Evolutionary conservation across 2,888 invertebrate species (phyloP), one percentile per base, ranked within the genome.

Genomic region (Drosophila mayaguana): DNA sequence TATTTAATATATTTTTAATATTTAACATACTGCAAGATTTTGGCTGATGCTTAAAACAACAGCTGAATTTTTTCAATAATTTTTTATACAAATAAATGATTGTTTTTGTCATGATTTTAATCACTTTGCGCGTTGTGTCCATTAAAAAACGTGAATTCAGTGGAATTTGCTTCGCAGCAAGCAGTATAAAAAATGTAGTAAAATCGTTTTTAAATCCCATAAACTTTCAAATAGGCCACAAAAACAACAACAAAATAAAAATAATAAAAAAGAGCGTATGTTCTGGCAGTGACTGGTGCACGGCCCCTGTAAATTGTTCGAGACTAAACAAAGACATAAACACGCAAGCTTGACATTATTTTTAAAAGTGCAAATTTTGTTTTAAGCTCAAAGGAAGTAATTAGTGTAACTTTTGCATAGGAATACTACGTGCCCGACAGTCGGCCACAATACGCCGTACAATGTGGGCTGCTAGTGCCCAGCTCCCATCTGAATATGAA

Each of bases 321-420:
- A 62, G 72, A 65, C 88, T 90, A 90, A 91, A 91, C 91, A 91
- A 89, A 91, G 91, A 89, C 88, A 91, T 91, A 89, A 91, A 91
- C 91, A 91, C 91, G 91, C 91, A 83, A 91, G 76, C 84, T 88
- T 86, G 89, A 89, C 90, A 91, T 91, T 91, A 91, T 90, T 91
- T 91, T 91, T 89, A 89, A 91, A 87, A 91, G 91, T 90, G 91
- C 90, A 91, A 91, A 91, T 91, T 91, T 91, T 80, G 86, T 91
- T 91, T 91, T 91, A 91, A 91, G 89, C 90, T 90, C 85, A 84
- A 89, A 88, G 88, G 89, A 90, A 90, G 83, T 83, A 91, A 90
- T 91, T 91, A 90, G 90, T 84, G 81, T 80, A 78, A 78, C 78
- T 83, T 79, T 82, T 79, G 78, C 83, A 81, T 80, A 77, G 78